These are phyloP conservation scores for Odobenus rosmarus DNA, from an alignment of 2,113 vertebrate species.

Conservation along the genomic window DNA sequence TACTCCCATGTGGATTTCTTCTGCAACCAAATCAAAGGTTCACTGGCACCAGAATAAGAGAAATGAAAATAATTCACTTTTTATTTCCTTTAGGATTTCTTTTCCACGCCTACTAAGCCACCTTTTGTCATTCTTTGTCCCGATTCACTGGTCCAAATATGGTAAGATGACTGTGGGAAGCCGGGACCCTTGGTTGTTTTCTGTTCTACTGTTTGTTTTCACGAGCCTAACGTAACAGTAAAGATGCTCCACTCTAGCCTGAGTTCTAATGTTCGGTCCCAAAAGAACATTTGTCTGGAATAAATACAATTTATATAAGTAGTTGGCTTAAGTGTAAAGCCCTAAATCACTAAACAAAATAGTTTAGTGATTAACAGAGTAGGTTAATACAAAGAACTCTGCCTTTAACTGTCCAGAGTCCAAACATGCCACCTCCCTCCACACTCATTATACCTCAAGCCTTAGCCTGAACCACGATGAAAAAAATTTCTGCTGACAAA, in stretches of 20 bases:
- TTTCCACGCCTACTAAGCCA: neutral
- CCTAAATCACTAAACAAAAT: slow-evolving; percentile 31
- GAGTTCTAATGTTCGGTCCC: neutral
- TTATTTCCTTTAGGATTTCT: slow-evolving; percentile 2
- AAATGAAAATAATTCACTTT: neutral
- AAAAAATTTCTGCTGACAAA: slow-evolving; percentile 42
- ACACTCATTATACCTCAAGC: neutral
- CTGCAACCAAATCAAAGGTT: neutral
- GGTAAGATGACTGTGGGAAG: neutral
- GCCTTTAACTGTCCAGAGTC: slow-evolving; percentile 48
- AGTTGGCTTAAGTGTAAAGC: neutral
- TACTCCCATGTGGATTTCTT: neutral
- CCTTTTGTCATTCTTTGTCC: neutral
- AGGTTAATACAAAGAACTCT: slow-evolving; percentile 35
- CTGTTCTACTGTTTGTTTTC: neutral
- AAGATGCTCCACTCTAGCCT: neutral
- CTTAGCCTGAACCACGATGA: neutral
- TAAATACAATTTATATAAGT: neutral
- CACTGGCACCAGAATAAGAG: neutral
- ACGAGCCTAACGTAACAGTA: neutral
- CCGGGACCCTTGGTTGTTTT: neutral
- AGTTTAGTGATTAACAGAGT: slow-evolving; percentile 59
- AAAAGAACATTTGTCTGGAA: neutral
- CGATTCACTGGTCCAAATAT: neutral
- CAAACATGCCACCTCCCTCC: slow-evolving; percentile 1